phyloP scores from a whole-genome alignment of 92 coral and sea anemone species.

The Parazoanthus swiftii region DNA sequence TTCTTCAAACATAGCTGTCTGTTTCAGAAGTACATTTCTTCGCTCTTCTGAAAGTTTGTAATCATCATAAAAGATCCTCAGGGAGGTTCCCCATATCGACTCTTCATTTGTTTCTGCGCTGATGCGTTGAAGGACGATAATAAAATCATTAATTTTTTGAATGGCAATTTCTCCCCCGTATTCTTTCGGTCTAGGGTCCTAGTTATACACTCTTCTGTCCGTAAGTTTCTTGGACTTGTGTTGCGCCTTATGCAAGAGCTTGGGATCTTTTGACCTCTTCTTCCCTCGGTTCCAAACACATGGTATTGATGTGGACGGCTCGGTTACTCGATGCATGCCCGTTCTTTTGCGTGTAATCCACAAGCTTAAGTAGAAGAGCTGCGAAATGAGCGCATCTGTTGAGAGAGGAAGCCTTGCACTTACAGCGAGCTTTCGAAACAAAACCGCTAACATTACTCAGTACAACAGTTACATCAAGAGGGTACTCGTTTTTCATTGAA shows the following conservation, averaged over 20 bases:
- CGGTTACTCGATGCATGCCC: constrained; percentile 24
- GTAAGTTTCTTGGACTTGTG: constrained; percentile 14
- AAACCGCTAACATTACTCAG: constrained; percentile 52
- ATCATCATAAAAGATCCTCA: constrained; percentile 38
- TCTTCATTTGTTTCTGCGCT: constrained; percentile 5
- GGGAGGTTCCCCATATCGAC: constrained; percentile 34
- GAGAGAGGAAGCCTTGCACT: constrained; percentile 32
- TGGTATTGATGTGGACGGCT: constrained; percentile 34
- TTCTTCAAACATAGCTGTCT: constrained; percentile 1
- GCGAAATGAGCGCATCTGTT: constrained; percentile 45
- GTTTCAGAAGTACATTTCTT: constrained; percentile 14
- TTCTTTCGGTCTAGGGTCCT: constrained; percentile 36
- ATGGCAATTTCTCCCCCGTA: constrained; percentile 32
- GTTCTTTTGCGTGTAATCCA: background rate
- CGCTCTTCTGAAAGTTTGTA: background rate
- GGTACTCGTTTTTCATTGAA: constrained; percentile 45
- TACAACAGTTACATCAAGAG: constrained; percentile 43
- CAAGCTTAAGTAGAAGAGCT: constrained; percentile 41
- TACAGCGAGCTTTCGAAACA: constrained; percentile 48
- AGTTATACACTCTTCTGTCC: constrained; percentile 16
- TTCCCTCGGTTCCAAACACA: constrained; percentile 32
- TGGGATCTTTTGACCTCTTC: constrained; percentile 25
- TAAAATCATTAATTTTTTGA: constrained; percentile 23
- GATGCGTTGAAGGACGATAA: constrained; percentile 31
- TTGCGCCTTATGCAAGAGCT: constrained; percentile 10